A percentile compares a stretch with the other conserved stretches of the same genome.
Conservation (phyloP, 2,113 vertebrate species). For the Pelmatolapia mariae region DNA sequence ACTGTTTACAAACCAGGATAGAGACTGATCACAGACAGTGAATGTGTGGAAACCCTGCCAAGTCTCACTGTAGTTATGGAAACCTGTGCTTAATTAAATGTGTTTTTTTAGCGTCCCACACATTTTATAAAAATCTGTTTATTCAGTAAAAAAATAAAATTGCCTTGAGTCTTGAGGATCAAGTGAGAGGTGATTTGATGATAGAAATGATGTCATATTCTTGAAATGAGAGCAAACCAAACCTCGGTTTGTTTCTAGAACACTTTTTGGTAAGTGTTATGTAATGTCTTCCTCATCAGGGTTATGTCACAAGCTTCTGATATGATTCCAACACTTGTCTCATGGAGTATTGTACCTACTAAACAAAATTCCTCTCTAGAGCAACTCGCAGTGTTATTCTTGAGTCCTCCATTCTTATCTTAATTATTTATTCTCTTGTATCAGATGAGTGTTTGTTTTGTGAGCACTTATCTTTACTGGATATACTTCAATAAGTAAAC, state of each 20-base stretch:
- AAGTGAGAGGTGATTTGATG: background rate
- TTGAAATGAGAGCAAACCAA: background rate
- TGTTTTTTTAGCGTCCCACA: fast-evolving
- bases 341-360: background rate
- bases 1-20: background rate
- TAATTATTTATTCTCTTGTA: background rate
- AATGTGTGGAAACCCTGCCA: background rate
- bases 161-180: background rate
- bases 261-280: background rate
- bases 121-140: background rate
- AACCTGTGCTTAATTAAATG: background rate
- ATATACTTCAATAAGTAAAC: background rate
- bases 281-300: background rate
- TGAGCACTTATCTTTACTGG: background rate
- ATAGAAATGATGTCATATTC: background rate
- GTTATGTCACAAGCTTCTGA: background rate
- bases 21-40: background rate
- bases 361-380: background rate
- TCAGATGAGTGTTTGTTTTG: background rate
- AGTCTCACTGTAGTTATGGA: background rate
- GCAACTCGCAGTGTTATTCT: background rate
- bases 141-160: background rate
- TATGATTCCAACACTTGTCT: background rate
- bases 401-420: background rate
- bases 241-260: background rate